phyloP scores from a whole-genome alignment of 2,797 vertebrate genomes.

The Intellagama lesueurii region DNA sequence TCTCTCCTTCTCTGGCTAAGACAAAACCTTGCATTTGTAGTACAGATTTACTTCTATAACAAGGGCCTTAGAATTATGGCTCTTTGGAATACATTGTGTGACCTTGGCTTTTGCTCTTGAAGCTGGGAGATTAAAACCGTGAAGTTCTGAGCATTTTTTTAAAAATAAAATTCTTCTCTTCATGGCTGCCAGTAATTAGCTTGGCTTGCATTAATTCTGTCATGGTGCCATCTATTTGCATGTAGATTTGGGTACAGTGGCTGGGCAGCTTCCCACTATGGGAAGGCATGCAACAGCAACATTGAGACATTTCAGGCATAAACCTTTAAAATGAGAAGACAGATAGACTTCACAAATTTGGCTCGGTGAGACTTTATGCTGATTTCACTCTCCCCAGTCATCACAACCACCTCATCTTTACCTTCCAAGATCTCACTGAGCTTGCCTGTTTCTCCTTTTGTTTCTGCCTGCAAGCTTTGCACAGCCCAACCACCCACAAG shows the following conservation, averaged over 20 bases:
- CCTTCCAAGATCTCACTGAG: not conserved
- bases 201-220: slow-evolving; percentile 48
- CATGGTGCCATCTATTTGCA: not conserved
- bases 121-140: slow-evolving; percentile 50
- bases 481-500: not conserved
- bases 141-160: slow-evolving; percentile 46
- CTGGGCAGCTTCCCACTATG: not conserved
- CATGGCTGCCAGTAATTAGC: slow-evolving; percentile 38
- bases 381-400: not conserved
- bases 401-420: too few species aligned
- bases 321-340: not conserved
- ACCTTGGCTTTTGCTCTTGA: slow-evolving; percentile 50
- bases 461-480: not conserved
- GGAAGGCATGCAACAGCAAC: fast-evolving
- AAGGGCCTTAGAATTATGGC: slow-evolving; percentile 42
- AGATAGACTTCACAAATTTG: too few species aligned
- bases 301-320: not conserved
- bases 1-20: not conserved
- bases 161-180: slow-evolving; percentile 6
- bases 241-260: not conserved
- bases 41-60: slow-evolving; percentile 26
- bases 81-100: slow-evolving; percentile 52
- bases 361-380: not conserved
- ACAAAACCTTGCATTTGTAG: slow-evolving; percentile 3
- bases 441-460: not conserved